Conservation (phyloP, 2,797 vertebrate genomes). For the Chromis chromis region DNA sequence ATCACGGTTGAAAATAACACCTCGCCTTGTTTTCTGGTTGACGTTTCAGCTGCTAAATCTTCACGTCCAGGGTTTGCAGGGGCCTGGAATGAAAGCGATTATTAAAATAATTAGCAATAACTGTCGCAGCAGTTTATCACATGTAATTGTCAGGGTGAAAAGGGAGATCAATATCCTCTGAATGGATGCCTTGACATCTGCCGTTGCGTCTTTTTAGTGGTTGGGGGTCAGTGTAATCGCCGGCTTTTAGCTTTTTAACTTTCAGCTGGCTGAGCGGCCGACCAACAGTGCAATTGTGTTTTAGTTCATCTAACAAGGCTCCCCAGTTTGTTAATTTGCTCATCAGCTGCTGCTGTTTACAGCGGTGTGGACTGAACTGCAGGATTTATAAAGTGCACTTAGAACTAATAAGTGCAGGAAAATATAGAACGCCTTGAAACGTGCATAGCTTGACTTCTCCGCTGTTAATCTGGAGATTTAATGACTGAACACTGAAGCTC, state of each 20-base stretch:
- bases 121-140: slow-evolving; percentile 67
- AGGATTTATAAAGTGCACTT: not conserved
- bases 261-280: slow-evolving; percentile 42
- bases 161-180: slow-evolving; percentile 72
- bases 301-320: slow-evolving; percentile 33
- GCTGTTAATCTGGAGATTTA: slow-evolving; percentile 10
- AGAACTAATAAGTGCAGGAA: not conserved
- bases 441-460: not conserved
- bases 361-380: not conserved
- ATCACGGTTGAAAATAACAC: slow-evolving; percentile 6
- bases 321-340: slow-evolving; percentile 11
- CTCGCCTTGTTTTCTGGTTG: slow-evolving; percentile 22
- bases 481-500: not conserved
- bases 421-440: not conserved
- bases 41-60: slow-evolving; percentile 6
- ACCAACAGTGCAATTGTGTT: slow-evolving; percentile 35
- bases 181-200: slow-evolving; percentile 73
- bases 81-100: slow-evolving; percentile 50
- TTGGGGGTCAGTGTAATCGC: slow-evolving; percentile 47
- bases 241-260: slow-evolving; percentile 39
- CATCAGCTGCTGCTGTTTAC: slow-evolving; percentile 3
- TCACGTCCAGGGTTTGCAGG: slow-evolving; percentile 19
- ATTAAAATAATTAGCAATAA: slow-evolving; percentile 62
- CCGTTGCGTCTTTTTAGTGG: slow-evolving; percentile 57
- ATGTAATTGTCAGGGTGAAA: slow-evolving; percentile 68